Evolutionary conservation across 2,113 vertebrate species (phyloP).

Genomic region (Coptodon rendalli): DNA sequence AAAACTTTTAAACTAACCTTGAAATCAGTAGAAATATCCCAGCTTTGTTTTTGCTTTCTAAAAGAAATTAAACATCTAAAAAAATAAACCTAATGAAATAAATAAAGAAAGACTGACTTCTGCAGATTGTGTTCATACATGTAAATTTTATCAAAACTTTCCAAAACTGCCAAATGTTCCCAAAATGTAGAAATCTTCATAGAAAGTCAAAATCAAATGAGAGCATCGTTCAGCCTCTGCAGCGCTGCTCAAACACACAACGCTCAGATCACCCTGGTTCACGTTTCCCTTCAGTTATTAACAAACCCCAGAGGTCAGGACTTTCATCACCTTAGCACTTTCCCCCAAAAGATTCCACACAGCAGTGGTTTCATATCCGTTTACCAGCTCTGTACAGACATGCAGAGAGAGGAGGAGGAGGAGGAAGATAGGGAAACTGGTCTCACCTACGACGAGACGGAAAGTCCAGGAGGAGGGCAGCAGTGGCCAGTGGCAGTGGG

Average conservation of each 20-base stretch:
- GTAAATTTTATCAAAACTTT: background rate
- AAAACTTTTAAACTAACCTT: background rate
- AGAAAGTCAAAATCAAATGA: background rate
- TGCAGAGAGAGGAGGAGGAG: background rate
- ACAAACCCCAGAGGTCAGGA: background rate
- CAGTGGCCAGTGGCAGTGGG: background rate
- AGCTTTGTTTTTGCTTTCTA: background rate
- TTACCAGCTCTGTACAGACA: background rate
- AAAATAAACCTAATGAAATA: background rate
- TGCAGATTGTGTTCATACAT: background rate
- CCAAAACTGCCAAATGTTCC: background rate
- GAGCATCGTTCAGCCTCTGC: background rate
- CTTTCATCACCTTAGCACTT: background rate
- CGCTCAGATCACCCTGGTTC: background rate
- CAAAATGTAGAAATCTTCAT: background rate
- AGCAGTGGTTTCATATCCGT: background rate
- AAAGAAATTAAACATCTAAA: background rate
- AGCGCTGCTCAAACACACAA: background rate
- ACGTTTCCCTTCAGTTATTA: background rate
- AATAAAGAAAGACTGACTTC: background rate
- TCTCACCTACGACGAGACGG: constrained; percentile 48
- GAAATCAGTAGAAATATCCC: background rate
- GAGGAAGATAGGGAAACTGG: background rate
- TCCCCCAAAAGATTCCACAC: background rate
- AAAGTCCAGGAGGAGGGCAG: constrained; percentile 22